Evolutionary conservation across 1,140 invertebrate genomes (phyloP), one percentile per base, ranked within the genome.

Genomic region (Heliconius eleuchia): DNA sequence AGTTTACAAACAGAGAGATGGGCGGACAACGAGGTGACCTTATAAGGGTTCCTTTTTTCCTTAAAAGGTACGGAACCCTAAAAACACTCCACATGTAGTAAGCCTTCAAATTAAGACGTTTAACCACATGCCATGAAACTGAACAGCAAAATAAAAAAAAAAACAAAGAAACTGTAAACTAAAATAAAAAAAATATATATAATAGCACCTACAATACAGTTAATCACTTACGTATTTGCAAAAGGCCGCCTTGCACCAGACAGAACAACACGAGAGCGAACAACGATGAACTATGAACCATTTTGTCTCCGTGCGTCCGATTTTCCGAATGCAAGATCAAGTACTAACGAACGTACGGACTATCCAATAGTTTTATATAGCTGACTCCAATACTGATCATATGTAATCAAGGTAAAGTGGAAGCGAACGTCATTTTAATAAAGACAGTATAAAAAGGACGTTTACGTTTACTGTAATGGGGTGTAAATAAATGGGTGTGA

Each of bases 331-430:
- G 55, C 71, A 57, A 76, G 55, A 73, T 19, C 74, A 37, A 75
- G 71, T 57, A 85, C 84, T 83, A 82, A 80, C 60, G 71, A 73
- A 19, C 55, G 39, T 46, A 70, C 72, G 34, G 42, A 37, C 37
- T 76, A 27, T 73, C 50, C 78, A 83, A 80, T 85, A 85, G 79
- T 83, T 82, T 83, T 85, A 83, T 85, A 85, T 85, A 85, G 57
- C 75, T 76, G 73, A 34, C 50, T 34, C 74, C 76, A 79, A 83
- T 80, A 83, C 76, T 82, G 46, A 83, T 80, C 78, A 82, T 37
- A 57, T 77, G 74, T 76, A 75, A 83, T 80, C 82, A 85, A 83
- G 82, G 82, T 82, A 71, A 85, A 55, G n/a, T 76, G 74, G 74
- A 46, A 80, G 74, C 80, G 76, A 77, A 76, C 71, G 74, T 80